Percentiles rank a stretch among this genome's conserved stretches.
These are phyloP conservation scores for Sturnus vulgaris DNA, from an alignment of 2,113 vertebrate species.

Conservation along the genomic window DNA sequence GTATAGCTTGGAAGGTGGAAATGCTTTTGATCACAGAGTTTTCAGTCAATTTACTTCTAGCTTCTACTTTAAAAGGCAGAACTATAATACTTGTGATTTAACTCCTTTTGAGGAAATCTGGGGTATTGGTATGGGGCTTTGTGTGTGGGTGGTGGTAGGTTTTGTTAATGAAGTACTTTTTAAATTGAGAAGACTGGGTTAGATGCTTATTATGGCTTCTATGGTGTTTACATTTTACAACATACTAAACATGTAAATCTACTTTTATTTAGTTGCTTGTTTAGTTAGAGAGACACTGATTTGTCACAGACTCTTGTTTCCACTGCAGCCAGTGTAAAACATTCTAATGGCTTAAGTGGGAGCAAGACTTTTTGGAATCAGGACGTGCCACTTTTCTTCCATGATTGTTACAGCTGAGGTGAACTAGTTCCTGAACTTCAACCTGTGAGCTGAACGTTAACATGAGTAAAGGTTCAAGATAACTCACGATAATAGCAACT, in stretches of 20 bases:
- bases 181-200: not conserved
- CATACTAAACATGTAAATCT: not conserved
- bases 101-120: not conserved
- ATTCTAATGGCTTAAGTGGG: not conserved
- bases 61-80: not conserved
- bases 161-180: not conserved
- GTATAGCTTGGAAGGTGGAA: not conserved
- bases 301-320: not conserved
- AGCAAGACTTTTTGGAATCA: not conserved
- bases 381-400: not conserved
- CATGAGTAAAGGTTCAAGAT: not conserved
- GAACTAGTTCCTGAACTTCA: not conserved
- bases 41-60: not conserved
- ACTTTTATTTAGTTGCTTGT: not conserved
- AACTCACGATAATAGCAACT: not conserved
- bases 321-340: not conserved
- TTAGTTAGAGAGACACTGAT: not conserved
- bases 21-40: not conserved
- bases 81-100: not conserved
- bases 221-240: not conserved
- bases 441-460: not conserved
- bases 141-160: not conserved
- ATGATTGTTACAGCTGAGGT: not conserved
- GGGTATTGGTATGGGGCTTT: not conserved
- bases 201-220: not conserved